These are phyloP conservation scores for Neolamprologus sp. DNA, from an alignment of 2,113 vertebrate genomes.

Conservation along the genomic window DNA sequence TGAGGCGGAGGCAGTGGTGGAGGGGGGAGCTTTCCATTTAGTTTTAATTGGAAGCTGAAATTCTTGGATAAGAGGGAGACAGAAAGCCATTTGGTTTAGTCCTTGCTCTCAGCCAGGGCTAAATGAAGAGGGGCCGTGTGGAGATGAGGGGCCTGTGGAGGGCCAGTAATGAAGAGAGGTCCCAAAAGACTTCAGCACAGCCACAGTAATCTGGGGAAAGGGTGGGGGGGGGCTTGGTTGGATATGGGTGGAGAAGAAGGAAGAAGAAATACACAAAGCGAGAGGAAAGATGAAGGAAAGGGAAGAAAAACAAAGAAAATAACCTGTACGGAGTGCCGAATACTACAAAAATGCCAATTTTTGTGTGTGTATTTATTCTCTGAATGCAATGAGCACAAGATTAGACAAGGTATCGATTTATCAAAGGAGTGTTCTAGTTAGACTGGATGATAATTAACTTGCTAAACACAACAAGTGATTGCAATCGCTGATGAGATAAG, in stretches of 20 bases:
- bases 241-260: background rate
- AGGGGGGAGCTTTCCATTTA: conserved; percentile 35
- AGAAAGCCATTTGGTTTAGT: conserved; percentile 50
- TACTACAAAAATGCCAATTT: background rate
- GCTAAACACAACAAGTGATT: conserved; percentile 19
- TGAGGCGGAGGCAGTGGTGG: background rate
- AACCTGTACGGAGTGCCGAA: background rate
- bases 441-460: background rate
- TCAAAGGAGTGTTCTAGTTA: background rate
- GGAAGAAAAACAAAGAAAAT: background rate
- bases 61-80: conserved; percentile 36
- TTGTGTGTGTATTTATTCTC: background rate
- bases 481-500: conserved; percentile 12
- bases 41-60: conserved; percentile 61
- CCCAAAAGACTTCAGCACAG: conserved; percentile 32
- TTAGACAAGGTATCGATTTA: background rate
- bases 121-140: conserved; percentile 44
- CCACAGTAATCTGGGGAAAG: conserved; percentile 12
- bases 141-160: conserved; percentile 34
- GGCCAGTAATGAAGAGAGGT: conserved; percentile 57
- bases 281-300: background rate
- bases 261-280: background rate
- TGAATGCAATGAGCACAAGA: background rate
- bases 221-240: background rate
- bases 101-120: conserved; percentile 18